Conservation (phyloP, 2,797 vertebrate species). For the Cetoscarus ocellatus region DNA sequence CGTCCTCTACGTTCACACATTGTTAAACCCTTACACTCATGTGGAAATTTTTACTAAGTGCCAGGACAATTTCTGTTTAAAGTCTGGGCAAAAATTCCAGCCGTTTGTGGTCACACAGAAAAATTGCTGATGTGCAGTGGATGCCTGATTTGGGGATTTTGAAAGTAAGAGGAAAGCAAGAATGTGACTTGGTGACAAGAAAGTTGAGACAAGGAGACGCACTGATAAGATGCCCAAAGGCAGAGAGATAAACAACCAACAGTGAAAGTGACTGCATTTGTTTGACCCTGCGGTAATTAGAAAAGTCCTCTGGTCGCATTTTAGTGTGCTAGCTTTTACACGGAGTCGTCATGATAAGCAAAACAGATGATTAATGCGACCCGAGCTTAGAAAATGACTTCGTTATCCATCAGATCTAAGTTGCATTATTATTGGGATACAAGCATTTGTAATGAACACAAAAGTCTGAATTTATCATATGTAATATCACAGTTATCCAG, state of each 20-base stretch:
- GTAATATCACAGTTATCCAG: no score
- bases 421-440: no score
- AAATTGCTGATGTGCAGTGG: no score
- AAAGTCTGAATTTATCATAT: no score
- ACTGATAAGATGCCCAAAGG: conserved; percentile 42
- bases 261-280: conserved; percentile 26
- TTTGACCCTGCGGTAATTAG: conserved; percentile 25
- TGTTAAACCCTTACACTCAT: no score
- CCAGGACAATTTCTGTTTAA: no score
- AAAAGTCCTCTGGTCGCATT: background rate
- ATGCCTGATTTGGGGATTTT: background rate
- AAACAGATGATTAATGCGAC: background rate
- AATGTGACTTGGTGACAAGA: conserved; percentile 20
- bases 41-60: no score
- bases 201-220: conserved; percentile 7
- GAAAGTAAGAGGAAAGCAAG: conserved; percentile 4
- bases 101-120: no score
- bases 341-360: background rate
- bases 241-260: conserved; percentile 41
- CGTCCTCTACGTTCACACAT: no score
- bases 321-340: background rate
- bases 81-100: no score
- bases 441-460: no score
- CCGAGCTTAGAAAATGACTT: background rate
- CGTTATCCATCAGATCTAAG: background rate